These are phyloP conservation scores for Ictidomys tridecemlineatus DNA, from an alignment of 2,113 vertebrate genomes.

Conservation along the genomic window DNA sequence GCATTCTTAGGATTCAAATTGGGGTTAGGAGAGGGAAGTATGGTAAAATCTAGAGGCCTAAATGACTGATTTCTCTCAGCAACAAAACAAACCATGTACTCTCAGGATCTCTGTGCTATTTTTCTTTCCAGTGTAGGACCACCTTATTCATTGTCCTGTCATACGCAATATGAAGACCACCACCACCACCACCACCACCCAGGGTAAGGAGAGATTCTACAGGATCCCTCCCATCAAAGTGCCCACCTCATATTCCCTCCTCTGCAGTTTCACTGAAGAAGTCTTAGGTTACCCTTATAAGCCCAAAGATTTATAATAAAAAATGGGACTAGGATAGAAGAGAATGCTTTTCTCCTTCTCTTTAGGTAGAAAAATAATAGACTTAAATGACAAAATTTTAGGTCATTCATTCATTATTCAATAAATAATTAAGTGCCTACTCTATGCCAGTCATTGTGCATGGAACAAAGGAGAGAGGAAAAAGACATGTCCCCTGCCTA, in stretches of 20 bases:
- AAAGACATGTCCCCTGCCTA: neutral
- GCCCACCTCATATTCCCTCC: neutral
- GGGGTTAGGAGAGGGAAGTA: neutral
- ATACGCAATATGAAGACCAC: neutral
- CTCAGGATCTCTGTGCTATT: neutral
- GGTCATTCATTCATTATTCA: conserved; percentile 30
- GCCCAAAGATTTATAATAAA: conserved; percentile 44
- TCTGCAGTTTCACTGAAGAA: neutral
- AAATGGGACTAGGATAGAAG: neutral
- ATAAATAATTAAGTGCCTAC: neutral
- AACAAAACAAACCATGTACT: neutral
- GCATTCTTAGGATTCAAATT: conserved; percentile 76
- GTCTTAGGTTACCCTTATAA: neutral
- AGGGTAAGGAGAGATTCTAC: neutral
- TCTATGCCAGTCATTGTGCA: neutral
- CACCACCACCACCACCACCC: neutral
- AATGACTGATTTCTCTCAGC: conserved; percentile 59
- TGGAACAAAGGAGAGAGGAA: neutral
- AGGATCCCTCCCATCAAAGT: fast-evolving
- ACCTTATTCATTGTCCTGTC: neutral
- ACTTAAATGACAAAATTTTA: neutral
- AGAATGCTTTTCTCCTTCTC: conserved; percentile 8
- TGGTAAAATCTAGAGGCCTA: conserved; percentile 61
- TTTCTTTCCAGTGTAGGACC: conserved; percentile 35
- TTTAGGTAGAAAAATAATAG: conserved; percentile 7